Evolutionary conservation across 2,888 invertebrate genomes (phyloP).

Genomic region (Agrotis exclamationis): DNA sequence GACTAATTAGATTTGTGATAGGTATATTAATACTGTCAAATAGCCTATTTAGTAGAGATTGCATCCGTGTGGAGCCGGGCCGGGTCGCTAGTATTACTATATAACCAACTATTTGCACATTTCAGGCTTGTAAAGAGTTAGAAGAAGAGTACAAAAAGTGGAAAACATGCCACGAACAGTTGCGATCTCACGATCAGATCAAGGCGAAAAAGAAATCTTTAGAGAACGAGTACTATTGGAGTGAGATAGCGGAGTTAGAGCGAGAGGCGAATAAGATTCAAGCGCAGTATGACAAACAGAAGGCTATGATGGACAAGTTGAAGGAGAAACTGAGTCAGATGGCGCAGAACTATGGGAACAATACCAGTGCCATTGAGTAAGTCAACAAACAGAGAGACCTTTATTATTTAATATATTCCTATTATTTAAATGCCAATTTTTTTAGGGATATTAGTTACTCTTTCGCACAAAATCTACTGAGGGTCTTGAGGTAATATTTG

Average conservation of each 20-base stretch:
- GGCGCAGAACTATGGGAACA: constrained; percentile 78
- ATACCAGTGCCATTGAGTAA: constrained; percentile 86
- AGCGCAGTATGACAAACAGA: constrained; percentile 86
- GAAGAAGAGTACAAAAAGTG: constrained; percentile 89
- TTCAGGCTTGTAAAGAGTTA: constrained; percentile 80
- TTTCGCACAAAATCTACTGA: no score
- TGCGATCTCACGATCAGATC: constrained; percentile 90
- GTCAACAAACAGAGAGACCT: constrained; percentile 40
- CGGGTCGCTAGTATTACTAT: no score
- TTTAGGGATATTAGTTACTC: no score
- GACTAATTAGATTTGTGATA: no score
- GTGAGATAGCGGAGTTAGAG: constrained; percentile 85
- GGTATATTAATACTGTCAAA: no score
- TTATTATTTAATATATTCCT: no score
- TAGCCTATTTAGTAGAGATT: no score
- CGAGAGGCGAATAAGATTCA: constrained; percentile 78
- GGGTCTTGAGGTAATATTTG: no score
- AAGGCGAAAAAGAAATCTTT: constrained; percentile 85
- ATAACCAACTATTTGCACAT: neutral
- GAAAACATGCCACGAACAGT: constrained; percentile 89
- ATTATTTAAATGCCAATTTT: no score
- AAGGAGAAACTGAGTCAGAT: constrained; percentile 79
- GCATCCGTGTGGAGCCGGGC: no score
- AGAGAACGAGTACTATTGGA: constrained; percentile 91
- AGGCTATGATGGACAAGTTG: constrained; percentile 81